Percentiles rank a stretch among this genome's conserved stretches.
Evolutionary conservation across 2,888 invertebrate genomes (phyloP).

Genomic region (Saturnia japonica): DNA sequence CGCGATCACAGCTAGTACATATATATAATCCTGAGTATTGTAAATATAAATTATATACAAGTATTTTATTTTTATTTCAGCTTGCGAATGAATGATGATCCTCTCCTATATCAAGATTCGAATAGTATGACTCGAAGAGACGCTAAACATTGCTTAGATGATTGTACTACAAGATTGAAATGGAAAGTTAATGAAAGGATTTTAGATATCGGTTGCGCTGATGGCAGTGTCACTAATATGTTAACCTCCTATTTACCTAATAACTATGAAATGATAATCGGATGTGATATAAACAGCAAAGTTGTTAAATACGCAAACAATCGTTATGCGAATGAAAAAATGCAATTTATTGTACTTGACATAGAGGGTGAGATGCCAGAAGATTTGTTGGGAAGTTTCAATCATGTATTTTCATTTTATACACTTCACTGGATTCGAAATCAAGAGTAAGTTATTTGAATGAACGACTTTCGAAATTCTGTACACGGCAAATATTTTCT

Average conservation of each 20-base stretch:
- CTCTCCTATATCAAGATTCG: constrained; percentile 5
- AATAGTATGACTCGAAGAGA: constrained; percentile 16
- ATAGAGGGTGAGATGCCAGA: constrained; percentile 16
- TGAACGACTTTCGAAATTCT: too few relatives aligned
- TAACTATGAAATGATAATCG: constrained; percentile 14
- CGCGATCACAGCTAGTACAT: too few relatives aligned
- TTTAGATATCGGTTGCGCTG: constrained; percentile 27
- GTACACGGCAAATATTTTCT: too few relatives aligned
- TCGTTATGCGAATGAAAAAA: constrained; percentile 12
- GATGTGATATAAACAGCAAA: constrained; percentile 19
- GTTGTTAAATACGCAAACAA: constrained; percentile 18
- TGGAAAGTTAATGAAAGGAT: constrained; percentile 15
- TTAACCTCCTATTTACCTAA: constrained; percentile 17
- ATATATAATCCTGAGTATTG: too few relatives aligned
- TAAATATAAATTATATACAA: too few relatives aligned
- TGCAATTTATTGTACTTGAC: constrained; percentile 15
- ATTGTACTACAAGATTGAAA: constrained; percentile 18
- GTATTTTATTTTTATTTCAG: too few relatives aligned
- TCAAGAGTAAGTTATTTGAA: constrained; percentile 24
- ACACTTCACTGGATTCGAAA: constrained; percentile 24
- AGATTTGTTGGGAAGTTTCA: constrained; percentile 17
- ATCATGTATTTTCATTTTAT: constrained; percentile 22
- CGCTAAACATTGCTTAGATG: constrained; percentile 1
- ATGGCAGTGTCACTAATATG: constrained; percentile 25
- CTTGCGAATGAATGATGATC: constrained; percentile 19